Evolutionary conservation across 2,113 vertebrate genomes (phyloP), one percentile per base, ranked within the genome.

Genomic region (Geococcyx californianus): DNA sequence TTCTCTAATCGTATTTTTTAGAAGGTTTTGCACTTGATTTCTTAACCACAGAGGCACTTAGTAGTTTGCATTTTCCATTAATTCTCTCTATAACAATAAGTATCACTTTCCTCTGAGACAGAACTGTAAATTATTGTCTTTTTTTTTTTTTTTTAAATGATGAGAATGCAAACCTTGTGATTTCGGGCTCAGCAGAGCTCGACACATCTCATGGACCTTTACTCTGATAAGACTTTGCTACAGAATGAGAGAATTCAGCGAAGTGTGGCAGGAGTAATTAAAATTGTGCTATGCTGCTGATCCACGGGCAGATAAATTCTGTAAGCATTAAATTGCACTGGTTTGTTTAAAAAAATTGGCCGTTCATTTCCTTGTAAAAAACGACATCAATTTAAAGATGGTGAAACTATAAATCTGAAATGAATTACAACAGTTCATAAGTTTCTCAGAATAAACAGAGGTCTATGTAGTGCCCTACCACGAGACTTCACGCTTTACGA

Each of bases 181-280:
- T 94, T 96, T 81, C 60, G 64, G 63, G 79, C 93, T 93, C 94
- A 94, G 88, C n/a, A 87, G 94, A 97, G 93, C 74, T 93, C 87
- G 83, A 85, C 70, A 89, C 44, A 96, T 93, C 73, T 62, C 54
- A 78, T 23, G 85, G 79, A 92, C 90, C n/a, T 72, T 93, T 81
- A 36, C 63, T 54, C 66, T 42, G 94, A 97, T 97, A 95, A 95
- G 74, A 55, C 89, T 87, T 89, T 80, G 47, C 73, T 84, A 84
- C 47, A 87, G 87, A 96, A 96, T 75, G 94, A 95, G 91, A 34
- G 73, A 94, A 90, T 51, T 93, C 78, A 80, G 74, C 82, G 40
- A 47, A 97, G 97, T 96, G 95, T 97, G 94, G 93, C 78, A 78
- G 79, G 78, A 94, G 66, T 96, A 97, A 98, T 98, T 98, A 98